Evolutionary conservation across 2,888 invertebrate species (phyloP), one percentile per base, ranked within the genome.

Genomic region (Lydus trimaculatus): DNA sequence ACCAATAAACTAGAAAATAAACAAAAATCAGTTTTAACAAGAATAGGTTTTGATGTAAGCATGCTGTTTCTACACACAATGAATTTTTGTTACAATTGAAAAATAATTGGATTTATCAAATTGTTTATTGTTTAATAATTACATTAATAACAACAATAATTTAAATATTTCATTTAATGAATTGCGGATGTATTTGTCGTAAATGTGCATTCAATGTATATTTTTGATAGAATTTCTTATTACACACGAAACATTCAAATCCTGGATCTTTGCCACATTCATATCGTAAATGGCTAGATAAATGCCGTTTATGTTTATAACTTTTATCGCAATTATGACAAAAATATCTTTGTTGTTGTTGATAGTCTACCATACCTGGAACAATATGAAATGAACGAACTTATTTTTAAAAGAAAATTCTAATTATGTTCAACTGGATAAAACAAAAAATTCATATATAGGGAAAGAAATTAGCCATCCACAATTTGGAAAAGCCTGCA

Each of bases 211-310:
- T 75, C 28, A 78, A 64, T 6, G 73, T 76, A 58, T 77, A 77
- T 58, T 74, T 75, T 72, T 84, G 82, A 68, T 78, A 82, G 72
- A 82, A 83, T 72, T 77, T 79, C 70, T 75, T 78, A 20, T 71
- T 66, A 71, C 87, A 88, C 62, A 83, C 77, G 1, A 76, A 72
- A 72, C 88, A 88, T 31, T 82, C 78, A 75, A 85, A 87, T 56
- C 83, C 82, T 0, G 85, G 87, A 65, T 85, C 84, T 74, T 87
- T 87, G 59, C 87, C 86, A 73, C 88, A 88, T 75, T 88, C 87
- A 65, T 76, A 75, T n/a, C 70, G 74, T 52, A 74, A 39, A 59
- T 79, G 79, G 56, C 78, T 76, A 43, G 65, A 65, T 36, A 72
- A 58, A 23, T 65, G 65, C 33, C 71, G 63, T 33, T 64, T 58